Evolutionary conservation across 2,888 invertebrate genomes (phyloP).

Genomic region (Drosophila emarginata): DNA sequence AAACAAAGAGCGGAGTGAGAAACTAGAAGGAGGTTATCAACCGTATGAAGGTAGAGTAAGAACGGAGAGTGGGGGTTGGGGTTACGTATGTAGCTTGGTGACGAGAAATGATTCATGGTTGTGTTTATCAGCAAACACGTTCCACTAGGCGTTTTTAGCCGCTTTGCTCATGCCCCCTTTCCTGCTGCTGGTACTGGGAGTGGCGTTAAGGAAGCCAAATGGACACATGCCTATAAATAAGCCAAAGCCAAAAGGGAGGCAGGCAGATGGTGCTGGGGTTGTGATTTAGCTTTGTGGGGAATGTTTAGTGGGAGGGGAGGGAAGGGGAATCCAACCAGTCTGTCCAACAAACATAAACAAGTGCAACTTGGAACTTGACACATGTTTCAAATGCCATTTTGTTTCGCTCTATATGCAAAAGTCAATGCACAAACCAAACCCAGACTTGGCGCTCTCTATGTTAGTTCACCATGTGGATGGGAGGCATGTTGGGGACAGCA

Average conservation of each 20-base stretch:
- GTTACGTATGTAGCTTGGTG: constrained; percentile 12
- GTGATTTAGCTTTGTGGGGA: not conserved
- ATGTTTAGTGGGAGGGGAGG: constrained; percentile 6
- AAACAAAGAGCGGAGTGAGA: constrained; percentile 35
- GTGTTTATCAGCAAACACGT: constrained; percentile 77
- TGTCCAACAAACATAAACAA: constrained; percentile 57
- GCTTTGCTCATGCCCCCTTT: constrained; percentile 56
- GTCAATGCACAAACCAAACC: constrained; percentile 12
- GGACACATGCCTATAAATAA: constrained; percentile 57
- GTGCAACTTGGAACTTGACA: constrained; percentile 70
- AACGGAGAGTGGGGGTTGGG: not conserved
- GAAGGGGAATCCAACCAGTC: constrained; percentile 19
- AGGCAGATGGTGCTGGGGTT: not conserved
- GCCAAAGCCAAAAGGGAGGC: constrained; percentile 51
- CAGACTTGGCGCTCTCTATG: constrained; percentile 14
- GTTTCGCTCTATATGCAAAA: constrained; percentile 33
- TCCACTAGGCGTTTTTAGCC: constrained; percentile 49
- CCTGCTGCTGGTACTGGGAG: constrained; percentile 21
- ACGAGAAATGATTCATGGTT: constrained; percentile 73
- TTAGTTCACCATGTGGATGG: constrained; percentile 4
- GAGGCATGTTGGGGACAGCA: not conserved
- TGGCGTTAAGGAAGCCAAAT: constrained; percentile 65
- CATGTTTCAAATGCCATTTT: constrained; percentile 74
- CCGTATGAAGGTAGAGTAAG: not conserved
- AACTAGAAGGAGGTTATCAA: not conserved